Conservation (phyloP, 1,140 invertebrate genomes). For the Bombus soroeensis region DNA sequence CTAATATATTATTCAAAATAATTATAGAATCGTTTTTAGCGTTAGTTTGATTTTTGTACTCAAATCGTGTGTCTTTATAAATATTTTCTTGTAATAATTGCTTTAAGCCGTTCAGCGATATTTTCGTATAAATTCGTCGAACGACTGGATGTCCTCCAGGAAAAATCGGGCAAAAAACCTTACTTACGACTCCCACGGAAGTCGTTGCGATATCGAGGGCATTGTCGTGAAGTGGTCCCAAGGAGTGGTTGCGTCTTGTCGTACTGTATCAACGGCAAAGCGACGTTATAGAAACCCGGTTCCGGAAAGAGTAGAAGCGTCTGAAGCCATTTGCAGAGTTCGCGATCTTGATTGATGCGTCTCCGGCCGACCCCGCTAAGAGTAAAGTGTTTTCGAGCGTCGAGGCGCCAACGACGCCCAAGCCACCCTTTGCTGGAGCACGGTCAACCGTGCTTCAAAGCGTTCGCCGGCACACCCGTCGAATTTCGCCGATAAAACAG, state of each 20-base stretch:
- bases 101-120: background rate
- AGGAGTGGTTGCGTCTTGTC: constrained; percentile 13
- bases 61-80: background rate
- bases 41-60: background rate
- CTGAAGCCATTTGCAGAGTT: constrained; percentile 65
- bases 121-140: background rate
- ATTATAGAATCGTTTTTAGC: background rate
- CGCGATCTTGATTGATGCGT: constrained; percentile 76
- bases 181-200: background rate
- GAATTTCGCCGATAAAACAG: constrained; percentile 53
- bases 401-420: constrained; percentile 54
- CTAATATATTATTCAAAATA: background rate
- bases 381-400: constrained; percentile 75
- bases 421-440: background rate
- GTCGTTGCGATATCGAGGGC: constrained; percentile 1
- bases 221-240: background rate
- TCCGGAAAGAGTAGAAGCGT: constrained; percentile 61
- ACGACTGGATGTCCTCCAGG: background rate
- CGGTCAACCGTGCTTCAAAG: constrained; percentile 34
- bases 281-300: constrained; percentile 61
- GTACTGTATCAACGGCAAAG: constrained; percentile 47
- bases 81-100: background rate
- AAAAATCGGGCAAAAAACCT: too few relatives aligned
- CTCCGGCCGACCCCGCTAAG: constrained; percentile 66
- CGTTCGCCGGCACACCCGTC: background rate